Conservation (phyloP, 2,113 vertebrate genomes). For the Oenanthe oenanthe region DNA sequence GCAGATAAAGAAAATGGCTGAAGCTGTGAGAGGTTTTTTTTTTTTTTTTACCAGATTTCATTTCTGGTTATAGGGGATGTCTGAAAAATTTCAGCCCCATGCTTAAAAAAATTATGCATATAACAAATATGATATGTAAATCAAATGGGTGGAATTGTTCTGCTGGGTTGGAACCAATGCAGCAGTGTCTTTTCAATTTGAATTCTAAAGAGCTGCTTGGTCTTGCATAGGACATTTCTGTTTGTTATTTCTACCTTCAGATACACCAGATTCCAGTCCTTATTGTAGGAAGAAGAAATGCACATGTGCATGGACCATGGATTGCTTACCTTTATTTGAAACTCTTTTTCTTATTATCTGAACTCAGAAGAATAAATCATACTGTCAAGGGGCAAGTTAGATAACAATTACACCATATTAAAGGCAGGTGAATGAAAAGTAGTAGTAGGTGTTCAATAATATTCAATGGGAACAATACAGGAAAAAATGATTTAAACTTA, state of each 20-base stretch:
- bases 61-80: neutral
- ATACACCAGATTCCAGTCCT: neutral
- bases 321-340: neutral
- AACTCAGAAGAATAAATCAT: neutral
- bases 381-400: neutral
- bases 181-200: neutral
- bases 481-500: neutral
- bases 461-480: neutral
- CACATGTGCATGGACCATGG: fast-evolving
- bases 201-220: neutral
- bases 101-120: neutral
- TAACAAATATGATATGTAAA: neutral
- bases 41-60: neutral
- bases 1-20: neutral
- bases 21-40: neutral
- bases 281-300: neutral
- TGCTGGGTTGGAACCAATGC: neutral
- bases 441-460: neutral
- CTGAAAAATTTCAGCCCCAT: neutral
- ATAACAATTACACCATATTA: neutral
- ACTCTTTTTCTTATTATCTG: neutral
- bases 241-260: neutral
- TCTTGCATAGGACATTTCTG: neutral
- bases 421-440: neutral
- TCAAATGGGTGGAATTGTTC: neutral